phyloP scores from a whole-genome alignment of 2,888 invertebrate genomes.

The Anorthoa munda region DNA sequence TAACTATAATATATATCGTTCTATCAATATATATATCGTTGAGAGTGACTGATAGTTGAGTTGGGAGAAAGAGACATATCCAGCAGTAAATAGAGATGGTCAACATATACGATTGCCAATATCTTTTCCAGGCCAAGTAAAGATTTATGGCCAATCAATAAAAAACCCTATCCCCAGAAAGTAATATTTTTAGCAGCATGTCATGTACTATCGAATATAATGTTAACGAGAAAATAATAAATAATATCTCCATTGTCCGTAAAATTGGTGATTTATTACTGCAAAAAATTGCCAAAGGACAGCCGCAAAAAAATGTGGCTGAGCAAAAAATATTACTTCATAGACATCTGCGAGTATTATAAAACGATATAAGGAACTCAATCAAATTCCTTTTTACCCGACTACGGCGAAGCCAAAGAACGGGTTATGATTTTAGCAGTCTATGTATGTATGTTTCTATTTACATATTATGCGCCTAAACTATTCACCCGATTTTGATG shows the following conservation, averaged over 20 bases:
- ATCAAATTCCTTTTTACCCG: conserved; percentile 14
- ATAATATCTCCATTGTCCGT: conserved; percentile 12
- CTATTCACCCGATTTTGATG: no score
- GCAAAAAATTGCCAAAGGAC: conserved; percentile 31
- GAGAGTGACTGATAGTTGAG: no score
- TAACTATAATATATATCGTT: no score
- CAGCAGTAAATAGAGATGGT: no score
- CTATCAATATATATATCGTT: no score
- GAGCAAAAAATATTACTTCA: conserved; percentile 4
- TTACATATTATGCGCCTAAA: no score
- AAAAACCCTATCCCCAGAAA: neutral
- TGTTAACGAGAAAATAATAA: conserved; percentile 13
- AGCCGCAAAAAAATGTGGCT: neutral
- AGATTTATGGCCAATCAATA: neutral
- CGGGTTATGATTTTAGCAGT: no score
- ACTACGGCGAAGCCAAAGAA: no score
- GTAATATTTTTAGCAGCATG: neutral
- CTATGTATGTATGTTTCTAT: no score
- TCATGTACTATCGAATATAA: conserved; percentile 3
- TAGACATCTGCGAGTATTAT: neutral
- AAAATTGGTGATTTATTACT: conserved; percentile 29
- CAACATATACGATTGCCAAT: neutral
- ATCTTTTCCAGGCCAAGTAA: neutral
- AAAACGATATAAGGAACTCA: conserved; percentile 23
- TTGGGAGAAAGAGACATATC: no score